Evolutionary conservation across 2,797 vertebrate species (phyloP).

Genomic region (Telmatherina bonti): DNA sequence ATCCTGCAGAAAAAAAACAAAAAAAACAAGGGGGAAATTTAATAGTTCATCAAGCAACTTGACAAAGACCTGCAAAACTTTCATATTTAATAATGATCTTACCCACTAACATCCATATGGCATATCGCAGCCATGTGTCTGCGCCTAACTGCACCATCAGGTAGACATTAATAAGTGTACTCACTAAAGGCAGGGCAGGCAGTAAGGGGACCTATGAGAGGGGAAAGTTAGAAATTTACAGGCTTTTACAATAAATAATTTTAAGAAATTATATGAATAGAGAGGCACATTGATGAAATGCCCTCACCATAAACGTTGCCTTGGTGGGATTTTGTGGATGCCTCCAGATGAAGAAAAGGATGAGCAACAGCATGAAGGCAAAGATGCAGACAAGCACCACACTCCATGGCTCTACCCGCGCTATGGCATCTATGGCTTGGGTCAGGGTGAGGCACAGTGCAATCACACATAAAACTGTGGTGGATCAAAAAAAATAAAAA

Average conservation of each 20-base stretch:
- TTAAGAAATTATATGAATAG: not conserved
- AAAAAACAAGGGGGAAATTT: not conserved
- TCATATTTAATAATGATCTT: conserved; percentile 34
- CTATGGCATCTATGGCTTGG: conserved; percentile 72
- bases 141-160: conserved; percentile 84
- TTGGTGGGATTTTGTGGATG: conserved; percentile 85
- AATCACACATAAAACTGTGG: conserved; percentile 75
- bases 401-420: conserved; percentile 75
- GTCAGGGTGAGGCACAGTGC: conserved; percentile 74
- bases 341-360: conserved; percentile 82
- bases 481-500: conserved; percentile 30
- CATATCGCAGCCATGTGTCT: conserved; percentile 86
- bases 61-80: not conserved
- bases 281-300: not conserved
- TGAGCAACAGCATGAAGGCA: conserved; percentile 64
- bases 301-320: conserved; percentile 87
- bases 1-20: conserved; percentile 75
- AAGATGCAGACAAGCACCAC: conserved; percentile 77
- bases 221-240: not conserved
- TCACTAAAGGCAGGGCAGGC: conserved; percentile 85
- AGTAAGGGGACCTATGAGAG: conserved; percentile 85
- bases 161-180: conserved; percentile 85
- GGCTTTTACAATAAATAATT: not conserved
- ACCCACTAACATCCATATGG: conserved; percentile 89
- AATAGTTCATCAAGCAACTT: not conserved